phyloP scores from a whole-genome alignment of 1,140 invertebrate species.

The Onthophagus taurus region DNA sequence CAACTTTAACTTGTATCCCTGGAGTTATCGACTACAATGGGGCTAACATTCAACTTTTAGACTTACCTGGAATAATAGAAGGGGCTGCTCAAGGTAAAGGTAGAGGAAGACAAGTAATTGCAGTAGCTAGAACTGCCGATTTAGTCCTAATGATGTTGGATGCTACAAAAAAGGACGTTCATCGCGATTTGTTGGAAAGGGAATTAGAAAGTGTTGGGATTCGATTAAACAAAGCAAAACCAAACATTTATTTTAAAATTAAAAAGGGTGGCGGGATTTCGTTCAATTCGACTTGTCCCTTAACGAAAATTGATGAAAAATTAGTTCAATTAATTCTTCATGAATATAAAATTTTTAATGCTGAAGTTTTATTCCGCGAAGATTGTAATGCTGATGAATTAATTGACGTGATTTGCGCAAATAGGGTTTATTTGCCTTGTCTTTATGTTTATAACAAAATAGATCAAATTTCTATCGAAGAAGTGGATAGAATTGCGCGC shows the following conservation, averaged over 20 bases:
- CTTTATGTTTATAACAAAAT: conserved; percentile 99
- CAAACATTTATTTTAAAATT: conserved; percentile 96
- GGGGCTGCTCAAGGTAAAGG: conserved; percentile 92
- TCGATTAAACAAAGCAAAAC: conserved; percentile 84
- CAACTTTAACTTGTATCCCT: conserved; percentile 98
- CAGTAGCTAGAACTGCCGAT: conserved; percentile 93
- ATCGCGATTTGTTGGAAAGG: conserved; percentile 78
- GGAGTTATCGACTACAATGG: conserved; percentile 98
- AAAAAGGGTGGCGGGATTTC: conserved; percentile 98
- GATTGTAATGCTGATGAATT: conserved; percentile 94
- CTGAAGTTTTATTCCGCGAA: conserved; percentile 93
- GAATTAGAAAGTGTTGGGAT: conserved; percentile 97
- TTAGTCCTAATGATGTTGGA: conserved; percentile 98
- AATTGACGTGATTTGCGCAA: conserved; percentile 98
- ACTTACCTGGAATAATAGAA: conserved; percentile 96
- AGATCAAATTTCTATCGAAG: conserved; percentile 96
- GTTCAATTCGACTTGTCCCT: conserved; percentile 92
- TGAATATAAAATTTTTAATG: conserved; percentile 99
- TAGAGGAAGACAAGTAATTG: conserved; percentile 78
- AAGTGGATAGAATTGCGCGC: conserved; percentile 91
- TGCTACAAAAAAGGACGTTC: conserved; percentile 93
- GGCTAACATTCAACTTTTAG: conserved; percentile 95
- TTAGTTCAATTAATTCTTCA: conserved; percentile 97
- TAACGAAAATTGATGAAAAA: conserved; percentile 95
- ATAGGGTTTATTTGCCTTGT: conserved; percentile 95